Percentiles rank a stretch among this genome's conserved stretches.
phyloP scores from a whole-genome alignment of 2,113 vertebrate genomes.

The Zapus hudsonius region DNA sequence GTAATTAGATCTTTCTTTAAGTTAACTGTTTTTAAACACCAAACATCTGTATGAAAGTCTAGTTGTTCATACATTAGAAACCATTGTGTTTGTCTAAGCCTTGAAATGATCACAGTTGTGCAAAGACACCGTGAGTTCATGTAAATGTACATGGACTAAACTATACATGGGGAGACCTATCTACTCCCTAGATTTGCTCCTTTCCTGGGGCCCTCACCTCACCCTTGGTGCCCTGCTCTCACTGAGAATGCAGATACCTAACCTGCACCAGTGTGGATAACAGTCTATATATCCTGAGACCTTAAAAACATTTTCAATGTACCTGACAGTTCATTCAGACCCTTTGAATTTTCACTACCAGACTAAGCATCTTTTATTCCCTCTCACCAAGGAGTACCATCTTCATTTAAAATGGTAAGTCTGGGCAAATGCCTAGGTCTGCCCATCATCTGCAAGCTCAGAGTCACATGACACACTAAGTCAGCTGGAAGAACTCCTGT shows the following conservation, averaged over 20 bases:
- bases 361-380: not conserved
- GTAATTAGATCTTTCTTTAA: not conserved
- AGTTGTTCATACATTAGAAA: not conserved
- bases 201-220: not conserved
- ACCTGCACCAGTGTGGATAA: not conserved
- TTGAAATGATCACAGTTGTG: not conserved
- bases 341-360: slow-evolving; percentile 52
- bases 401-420: slow-evolving; percentile 33
- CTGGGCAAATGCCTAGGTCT: not conserved
- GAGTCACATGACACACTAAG: not conserved
- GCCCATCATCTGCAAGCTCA: no score
- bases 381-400: not conserved
- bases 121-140: not conserved
- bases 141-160: not conserved
- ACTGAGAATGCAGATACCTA: not conserved
- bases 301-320: slow-evolving; percentile 46
- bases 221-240: not conserved
- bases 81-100: not conserved
- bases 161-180: no score
- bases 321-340: slow-evolving; percentile 40
- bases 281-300: not conserved
- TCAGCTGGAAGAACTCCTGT: not conserved
- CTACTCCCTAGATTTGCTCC: not conserved
- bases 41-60: not conserved
- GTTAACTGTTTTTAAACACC: slow-evolving; percentile 20